Percentiles rank a stretch among this genome's conserved stretches.
These are phyloP conservation scores for Gila orcuttii DNA, from an alignment of 2,113 vertebrate genomes.

Conservation along the genomic window DNA sequence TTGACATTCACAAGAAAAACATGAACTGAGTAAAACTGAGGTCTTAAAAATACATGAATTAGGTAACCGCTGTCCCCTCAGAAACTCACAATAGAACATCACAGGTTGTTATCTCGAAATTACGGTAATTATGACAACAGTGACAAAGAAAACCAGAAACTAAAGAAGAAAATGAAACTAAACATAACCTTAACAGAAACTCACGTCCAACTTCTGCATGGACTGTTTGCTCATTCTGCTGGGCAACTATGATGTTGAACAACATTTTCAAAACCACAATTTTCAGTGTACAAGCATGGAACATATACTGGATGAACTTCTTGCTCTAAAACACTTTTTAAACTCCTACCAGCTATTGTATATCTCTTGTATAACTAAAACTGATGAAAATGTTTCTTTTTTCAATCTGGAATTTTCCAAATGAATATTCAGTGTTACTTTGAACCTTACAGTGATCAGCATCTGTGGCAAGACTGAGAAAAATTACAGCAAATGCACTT, in stretches of 20 bases:
- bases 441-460: background rate
- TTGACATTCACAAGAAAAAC: too few relatives aligned
- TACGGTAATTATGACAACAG: too few relatives aligned
- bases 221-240: background rate
- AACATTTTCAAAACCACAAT: background rate
- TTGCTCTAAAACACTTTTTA: background rate
- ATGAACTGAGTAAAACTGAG: too few relatives aligned
- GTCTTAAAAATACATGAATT: too few relatives aligned
- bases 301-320: background rate
- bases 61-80: too few relatives aligned
- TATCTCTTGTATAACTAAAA: background rate
- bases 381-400: background rate
- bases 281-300: background rate
- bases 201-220: background rate
- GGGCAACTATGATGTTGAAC: background rate
- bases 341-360: background rate
- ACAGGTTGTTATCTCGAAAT: too few relatives aligned
- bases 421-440: background rate
- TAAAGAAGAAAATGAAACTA: too few relatives aligned
- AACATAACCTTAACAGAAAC: background rate
- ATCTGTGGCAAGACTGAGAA: background rate
- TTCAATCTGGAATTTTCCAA: background rate
- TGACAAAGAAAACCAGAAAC: too few relatives aligned
- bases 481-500: background rate
- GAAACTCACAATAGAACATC: too few relatives aligned